Conservation (phyloP, 2,113 vertebrate species). For the Gymnocephalus cernua region DNA sequence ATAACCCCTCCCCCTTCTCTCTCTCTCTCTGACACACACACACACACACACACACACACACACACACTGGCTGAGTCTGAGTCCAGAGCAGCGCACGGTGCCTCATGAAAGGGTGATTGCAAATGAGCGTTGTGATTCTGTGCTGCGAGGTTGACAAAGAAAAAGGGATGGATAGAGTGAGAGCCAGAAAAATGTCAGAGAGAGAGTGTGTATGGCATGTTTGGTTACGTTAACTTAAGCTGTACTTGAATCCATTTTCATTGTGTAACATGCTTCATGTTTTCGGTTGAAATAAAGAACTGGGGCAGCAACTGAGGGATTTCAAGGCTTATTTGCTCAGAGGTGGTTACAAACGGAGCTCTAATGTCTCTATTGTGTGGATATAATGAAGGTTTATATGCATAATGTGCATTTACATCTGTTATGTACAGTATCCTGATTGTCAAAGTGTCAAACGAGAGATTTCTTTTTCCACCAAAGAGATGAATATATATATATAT, state of each 20-base stretch:
- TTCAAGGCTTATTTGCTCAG: constrained; percentile 46
- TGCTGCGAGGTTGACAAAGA: constrained; percentile 65
- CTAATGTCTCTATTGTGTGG: constrained; percentile 2
- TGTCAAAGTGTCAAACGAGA: not conserved
- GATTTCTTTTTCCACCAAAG: constrained; percentile 1
- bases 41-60: constrained; percentile 21
- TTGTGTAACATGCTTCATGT: constrained; percentile 42
- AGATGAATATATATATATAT: constrained; percentile 30
- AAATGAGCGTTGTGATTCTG: constrained; percentile 76
- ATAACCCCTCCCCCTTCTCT: constrained; percentile 59
- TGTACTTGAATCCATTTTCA: constrained; percentile 37
- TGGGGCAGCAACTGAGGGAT: constrained; percentile 23
- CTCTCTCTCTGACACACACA: not conserved
- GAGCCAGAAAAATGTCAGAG: constrained; percentile 21
- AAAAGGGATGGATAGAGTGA: constrained; percentile 46
- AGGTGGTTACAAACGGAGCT: constrained; percentile 19
- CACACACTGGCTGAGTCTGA: constrained; percentile 33
- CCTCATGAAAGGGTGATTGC: constrained; percentile 69
- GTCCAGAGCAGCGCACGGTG: constrained; percentile 51
- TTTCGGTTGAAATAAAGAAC: constrained; percentile 41
- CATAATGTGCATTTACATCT: constrained; percentile 19
- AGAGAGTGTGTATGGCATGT: constrained; percentile 21
- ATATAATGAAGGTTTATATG: constrained; percentile 20
- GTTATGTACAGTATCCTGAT: not conserved
- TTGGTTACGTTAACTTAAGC: not conserved